phyloP scores from a whole-genome alignment of 1,140 invertebrate genomes.

The Drosophila micromelanica region DNA sequence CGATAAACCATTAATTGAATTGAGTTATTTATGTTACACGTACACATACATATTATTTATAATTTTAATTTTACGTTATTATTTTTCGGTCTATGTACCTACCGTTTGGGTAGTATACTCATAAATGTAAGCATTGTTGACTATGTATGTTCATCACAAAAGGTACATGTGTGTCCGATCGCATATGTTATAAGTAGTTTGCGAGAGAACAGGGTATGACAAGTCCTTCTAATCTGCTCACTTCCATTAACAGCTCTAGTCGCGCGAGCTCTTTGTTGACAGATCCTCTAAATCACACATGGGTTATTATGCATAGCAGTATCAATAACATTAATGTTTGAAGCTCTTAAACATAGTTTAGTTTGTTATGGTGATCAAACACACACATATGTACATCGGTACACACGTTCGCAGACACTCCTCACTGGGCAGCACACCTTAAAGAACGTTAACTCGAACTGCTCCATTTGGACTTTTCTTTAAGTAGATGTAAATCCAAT shows the following conservation, averaged over 20 bases:
- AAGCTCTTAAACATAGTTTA: neutral
- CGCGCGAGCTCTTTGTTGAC: slow-evolving; percentile 23
- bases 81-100: neutral
- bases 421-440: neutral
- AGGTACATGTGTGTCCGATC: neutral
- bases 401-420: neutral
- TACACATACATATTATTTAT: neutral
- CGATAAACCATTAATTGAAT: neutral
- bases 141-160: slow-evolving; percentile 1
- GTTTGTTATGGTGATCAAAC: slow-evolving; percentile 6
- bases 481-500: slow-evolving; percentile 34
- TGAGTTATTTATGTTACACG: neutral
- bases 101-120: slow-evolving; percentile 2
- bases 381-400: neutral
- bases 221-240: neutral
- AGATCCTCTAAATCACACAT: neutral
- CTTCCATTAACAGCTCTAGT: slow-evolving; percentile 28
- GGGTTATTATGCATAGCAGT: too few species aligned
- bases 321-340: slow-evolving; percentile 1
- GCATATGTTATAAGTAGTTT: slow-evolving; percentile 3
- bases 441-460: slow-evolving; percentile 6
- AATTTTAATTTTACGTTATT: neutral
- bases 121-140: neutral
- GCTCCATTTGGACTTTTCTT: slow-evolving; percentile 15
- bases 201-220: neutral